These are phyloP conservation scores for Protophormia terraenovae DNA, from an alignment of 2,888 invertebrate genomes.

Conservation along the genomic window DNA sequence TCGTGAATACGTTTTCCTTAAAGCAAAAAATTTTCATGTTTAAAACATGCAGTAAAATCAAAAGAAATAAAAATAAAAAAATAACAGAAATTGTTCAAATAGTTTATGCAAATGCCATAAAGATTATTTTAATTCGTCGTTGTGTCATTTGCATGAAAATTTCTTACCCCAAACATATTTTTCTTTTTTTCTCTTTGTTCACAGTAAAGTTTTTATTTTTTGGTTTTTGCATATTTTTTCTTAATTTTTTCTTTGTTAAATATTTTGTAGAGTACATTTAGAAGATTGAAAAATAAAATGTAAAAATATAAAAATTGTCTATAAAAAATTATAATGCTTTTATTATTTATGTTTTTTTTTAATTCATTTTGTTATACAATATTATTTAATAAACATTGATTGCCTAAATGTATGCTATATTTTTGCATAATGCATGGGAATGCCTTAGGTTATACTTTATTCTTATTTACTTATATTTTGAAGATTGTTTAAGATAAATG, in stretches of 20 bases:
- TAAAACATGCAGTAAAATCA: background rate
- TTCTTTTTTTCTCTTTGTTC: background rate
- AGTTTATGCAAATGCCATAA: slow-evolving; percentile 31
- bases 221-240: background rate
- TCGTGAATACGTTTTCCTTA: background rate
- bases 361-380: background rate
- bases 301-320: background rate
- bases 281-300: background rate
- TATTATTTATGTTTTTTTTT: too few relatives aligned
- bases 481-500: too few relatives aligned
- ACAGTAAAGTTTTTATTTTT: background rate
- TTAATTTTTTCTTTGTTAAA: background rate
- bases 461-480: background rate
- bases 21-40: background rate
- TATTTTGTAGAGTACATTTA: background rate
- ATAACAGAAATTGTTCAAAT: background rate
- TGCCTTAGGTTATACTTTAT: background rate
- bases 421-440: background rate
- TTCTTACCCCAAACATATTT: background rate
- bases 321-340: background rate
- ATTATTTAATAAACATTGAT: background rate
- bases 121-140: slow-evolving; percentile 22
- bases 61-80: background rate
- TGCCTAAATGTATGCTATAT: background rate
- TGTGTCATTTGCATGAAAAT: slow-evolving; percentile 24